Conservation (phyloP, 2,888 invertebrate species). For the Machimus rusticus region DNA sequence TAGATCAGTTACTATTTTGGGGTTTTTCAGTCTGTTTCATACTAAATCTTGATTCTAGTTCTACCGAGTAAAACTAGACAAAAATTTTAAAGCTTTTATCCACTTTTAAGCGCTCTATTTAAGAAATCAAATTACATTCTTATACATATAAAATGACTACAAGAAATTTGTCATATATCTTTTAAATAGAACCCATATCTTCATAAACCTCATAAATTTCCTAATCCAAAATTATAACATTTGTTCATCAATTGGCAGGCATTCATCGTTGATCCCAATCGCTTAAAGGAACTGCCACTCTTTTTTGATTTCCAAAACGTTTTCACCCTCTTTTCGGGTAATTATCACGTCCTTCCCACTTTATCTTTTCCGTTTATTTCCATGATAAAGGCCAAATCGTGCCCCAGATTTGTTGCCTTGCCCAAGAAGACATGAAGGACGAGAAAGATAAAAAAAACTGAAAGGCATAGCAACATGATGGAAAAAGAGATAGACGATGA, state of each 20-base stretch:
- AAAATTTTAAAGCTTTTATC: too few species aligned
- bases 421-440: not conserved
- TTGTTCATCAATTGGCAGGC: not conserved
- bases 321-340: not conserved
- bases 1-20: not conserved
- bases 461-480: not conserved
- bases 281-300: not conserved
- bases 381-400: not conserved
- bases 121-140: not conserved
- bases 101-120: too few species aligned
- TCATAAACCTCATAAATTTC: not conserved
- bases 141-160: not conserved
- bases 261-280: not conserved
- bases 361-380: not conserved
- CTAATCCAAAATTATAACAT: not conserved
- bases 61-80: not conserved
- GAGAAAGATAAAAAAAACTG: not conserved
- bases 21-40: not conserved
- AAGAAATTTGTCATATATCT: not conserved
- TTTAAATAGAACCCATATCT: not conserved
- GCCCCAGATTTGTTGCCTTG: not conserved
- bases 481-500: not conserved
- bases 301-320: not conserved
- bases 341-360: not conserved
- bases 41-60: not conserved